These are phyloP conservation scores for Xestia sexstrigata DNA, from an alignment of 2,888 invertebrate species.

Conservation along the genomic window DNA sequence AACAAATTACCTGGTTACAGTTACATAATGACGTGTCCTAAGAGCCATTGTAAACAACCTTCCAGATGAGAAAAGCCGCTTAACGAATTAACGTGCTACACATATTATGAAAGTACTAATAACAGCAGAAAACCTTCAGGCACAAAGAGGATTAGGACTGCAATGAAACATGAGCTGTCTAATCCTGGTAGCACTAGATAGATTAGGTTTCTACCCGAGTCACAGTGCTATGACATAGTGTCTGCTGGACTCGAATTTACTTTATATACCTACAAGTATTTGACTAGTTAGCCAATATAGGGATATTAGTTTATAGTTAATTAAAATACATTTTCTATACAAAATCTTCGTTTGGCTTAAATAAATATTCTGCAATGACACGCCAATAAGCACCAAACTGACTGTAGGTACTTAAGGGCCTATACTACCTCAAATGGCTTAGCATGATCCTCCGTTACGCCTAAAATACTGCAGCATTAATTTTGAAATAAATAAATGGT, in stretches of 20 bases:
- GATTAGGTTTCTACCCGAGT: constrained; percentile 30
- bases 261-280: too few relatives aligned
- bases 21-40: too few relatives aligned
- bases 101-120: constrained; percentile 12
- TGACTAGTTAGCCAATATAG: too few relatives aligned
- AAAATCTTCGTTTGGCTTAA: not conserved
- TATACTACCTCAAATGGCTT: too few relatives aligned
- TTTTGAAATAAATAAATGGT: too few relatives aligned
- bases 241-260: not conserved
- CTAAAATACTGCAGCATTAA: too few relatives aligned
- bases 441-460: too few relatives aligned
- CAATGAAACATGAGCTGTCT: constrained; percentile 52
- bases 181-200: constrained; percentile 12
- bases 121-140: constrained; percentile 42
- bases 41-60: constrained; percentile 18
- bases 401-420: too few relatives aligned
- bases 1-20: too few relatives aligned
- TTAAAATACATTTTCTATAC: too few relatives aligned
- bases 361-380: not conserved
- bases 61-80: constrained; percentile 4
- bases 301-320: too few relatives aligned
- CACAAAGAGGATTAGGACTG: constrained; percentile 49
- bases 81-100: constrained; percentile 23
- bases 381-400: not conserved
- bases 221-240: constrained; percentile 3